Evolutionary conservation across 1,140 invertebrate genomes (phyloP).

Genomic region (Globodera rostochiensis): DNA sequence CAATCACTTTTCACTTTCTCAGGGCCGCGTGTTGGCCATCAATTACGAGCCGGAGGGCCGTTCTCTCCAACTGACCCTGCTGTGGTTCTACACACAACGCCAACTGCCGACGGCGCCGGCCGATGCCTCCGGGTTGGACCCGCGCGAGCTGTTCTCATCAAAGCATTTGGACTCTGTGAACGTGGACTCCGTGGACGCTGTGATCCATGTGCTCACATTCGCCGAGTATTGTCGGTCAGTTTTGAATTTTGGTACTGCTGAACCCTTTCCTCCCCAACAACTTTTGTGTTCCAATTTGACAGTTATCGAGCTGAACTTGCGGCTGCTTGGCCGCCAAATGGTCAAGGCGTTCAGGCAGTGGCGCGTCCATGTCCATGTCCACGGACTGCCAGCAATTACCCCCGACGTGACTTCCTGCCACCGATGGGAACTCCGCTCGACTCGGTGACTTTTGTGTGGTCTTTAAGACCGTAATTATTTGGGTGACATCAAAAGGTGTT

Average conservation of each 20-base stretch:
- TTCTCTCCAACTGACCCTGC: constrained; percentile 10
- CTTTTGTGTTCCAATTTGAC: not conserved
- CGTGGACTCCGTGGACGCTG: constrained; percentile 20
- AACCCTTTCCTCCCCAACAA: not conserved
- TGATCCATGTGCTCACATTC: constrained; percentile 7
- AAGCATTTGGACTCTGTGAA: constrained; percentile 27
- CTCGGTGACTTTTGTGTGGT: not conserved
- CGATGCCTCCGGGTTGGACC: not conserved
- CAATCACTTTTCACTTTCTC: not conserved
- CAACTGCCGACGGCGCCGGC: constrained; percentile 3
- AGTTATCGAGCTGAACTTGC: not conserved
- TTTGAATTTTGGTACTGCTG: not conserved
- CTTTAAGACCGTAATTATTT: no score
- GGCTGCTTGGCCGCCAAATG: not conserved
- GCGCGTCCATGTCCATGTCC: not conserved
- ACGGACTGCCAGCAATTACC: not conserved
- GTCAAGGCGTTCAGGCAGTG: not conserved
- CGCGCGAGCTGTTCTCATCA: constrained; percentile 21
- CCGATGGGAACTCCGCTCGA: not conserved
- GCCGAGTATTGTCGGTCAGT: constrained; percentile 2
- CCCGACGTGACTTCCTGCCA: not conserved
- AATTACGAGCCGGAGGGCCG: not conserved
- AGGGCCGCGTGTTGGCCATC: constrained; percentile 23
- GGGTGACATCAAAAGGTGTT: not conserved
- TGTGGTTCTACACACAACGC: constrained; percentile 23